Conservation (phyloP, 2,113 vertebrate species). For the Solea solea region DNA sequence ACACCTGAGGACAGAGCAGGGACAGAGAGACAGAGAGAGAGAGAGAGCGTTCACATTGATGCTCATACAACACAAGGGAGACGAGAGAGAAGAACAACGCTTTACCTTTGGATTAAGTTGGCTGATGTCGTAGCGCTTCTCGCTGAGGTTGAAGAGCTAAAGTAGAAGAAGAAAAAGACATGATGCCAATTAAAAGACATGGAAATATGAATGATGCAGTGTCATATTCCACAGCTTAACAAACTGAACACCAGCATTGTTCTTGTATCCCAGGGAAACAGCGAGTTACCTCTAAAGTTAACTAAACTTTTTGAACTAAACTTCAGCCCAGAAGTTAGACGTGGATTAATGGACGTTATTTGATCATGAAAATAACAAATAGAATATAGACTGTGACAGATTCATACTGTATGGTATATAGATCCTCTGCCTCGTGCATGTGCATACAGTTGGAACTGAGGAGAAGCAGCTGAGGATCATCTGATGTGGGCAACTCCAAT, state of each 20-base stretch:
- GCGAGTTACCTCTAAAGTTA: too few species aligned
- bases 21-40: neutral
- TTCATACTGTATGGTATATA: neutral
- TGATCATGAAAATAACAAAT: neutral
- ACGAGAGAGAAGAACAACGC: neutral
- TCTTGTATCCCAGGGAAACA: too few species aligned
- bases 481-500: neutral
- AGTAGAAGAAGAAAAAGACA: constrained; percentile 1
- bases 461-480: constrained; percentile 21
- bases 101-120: constrained; percentile 94
- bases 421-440: neutral
- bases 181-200: neutral
- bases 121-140: constrained; percentile 89
- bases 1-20: constrained; percentile 80
- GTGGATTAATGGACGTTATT: neutral
- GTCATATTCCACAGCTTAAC: too few species aligned
- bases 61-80: neutral
- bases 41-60: neutral
- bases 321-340: neutral
- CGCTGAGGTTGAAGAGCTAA: constrained; percentile 97
- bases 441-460: neutral
- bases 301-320: too few species aligned
- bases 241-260: neutral
- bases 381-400: neutral
- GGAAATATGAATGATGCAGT: neutral